Conservation (phyloP, 2,888 invertebrate genomes). For the Heliconius sara region DNA sequence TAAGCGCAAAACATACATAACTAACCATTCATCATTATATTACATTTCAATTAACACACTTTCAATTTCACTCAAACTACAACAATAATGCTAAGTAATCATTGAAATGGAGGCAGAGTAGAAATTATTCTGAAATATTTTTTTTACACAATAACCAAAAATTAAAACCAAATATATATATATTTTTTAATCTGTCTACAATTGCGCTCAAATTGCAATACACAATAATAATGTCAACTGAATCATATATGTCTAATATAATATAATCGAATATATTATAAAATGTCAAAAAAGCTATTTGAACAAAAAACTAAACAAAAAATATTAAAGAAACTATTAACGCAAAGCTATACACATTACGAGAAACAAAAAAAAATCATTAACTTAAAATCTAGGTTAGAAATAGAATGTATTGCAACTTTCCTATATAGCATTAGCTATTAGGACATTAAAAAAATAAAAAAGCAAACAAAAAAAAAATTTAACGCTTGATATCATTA, state of each 20-base stretch:
- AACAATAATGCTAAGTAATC: slow-evolving; percentile 31
- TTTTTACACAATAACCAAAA: background rate
- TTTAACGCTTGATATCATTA: slow-evolving; percentile 31
- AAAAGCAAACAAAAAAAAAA: slow-evolving; percentile 31
- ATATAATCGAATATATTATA: slow-evolving; percentile 3
- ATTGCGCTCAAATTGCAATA: slow-evolving; percentile 7
- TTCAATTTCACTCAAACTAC: slow-evolving; percentile 41
- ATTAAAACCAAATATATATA: background rate
- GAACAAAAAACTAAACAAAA: background rate
- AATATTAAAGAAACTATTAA: background rate
- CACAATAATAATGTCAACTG: slow-evolving; percentile 8
- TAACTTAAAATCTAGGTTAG: slow-evolving; percentile 69
- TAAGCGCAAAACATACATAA: slow-evolving; percentile 75
- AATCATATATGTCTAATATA: slow-evolving; percentile 3
- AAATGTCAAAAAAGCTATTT: slow-evolving; percentile 6
- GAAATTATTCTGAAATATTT: background rate
- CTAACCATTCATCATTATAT: slow-evolving; percentile 49
- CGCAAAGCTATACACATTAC: background rate
- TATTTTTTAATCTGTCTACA: slow-evolving; percentile 16
- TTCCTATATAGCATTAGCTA: slow-evolving; percentile 57
- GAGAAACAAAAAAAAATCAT: slow-evolving; percentile 10
- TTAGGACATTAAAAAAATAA: slow-evolving; percentile 19
- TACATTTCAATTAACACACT: slow-evolving; percentile 49
- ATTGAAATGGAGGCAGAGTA: slow-evolving; percentile 21
- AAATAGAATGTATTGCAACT: slow-evolving; percentile 69